Conservation (phyloP, 1,140 invertebrate genomes). For the Episyrphus balteatus region DNA sequence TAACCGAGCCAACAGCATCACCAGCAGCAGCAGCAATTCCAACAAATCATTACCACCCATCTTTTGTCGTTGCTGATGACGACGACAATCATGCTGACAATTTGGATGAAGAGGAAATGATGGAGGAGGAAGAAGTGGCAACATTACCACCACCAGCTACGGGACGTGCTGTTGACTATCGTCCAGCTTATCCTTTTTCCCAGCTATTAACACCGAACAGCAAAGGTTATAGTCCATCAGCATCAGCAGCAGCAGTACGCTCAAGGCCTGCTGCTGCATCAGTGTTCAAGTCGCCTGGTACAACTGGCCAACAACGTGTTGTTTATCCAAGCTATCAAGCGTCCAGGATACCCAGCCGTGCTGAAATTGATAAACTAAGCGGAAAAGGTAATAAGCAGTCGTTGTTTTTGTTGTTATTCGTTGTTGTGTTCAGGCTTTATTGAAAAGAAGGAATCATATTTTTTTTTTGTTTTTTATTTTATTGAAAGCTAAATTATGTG, state of each 20-base stretch:
- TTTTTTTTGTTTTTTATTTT: no score
- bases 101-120: not conserved
- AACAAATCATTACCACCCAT: not conserved
- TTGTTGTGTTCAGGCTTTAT: not conserved
- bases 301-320: no score
- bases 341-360: conserved; percentile 12
- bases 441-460: not conserved
- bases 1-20: conserved; percentile 1
- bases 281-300: no score
- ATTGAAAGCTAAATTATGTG: no score
- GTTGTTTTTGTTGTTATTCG: no score
- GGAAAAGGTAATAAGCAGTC: conserved; percentile 1
- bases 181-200: conserved; percentile 24
- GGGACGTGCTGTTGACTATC: conserved; percentile 31
- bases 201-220: conserved; percentile 25
- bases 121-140: conserved; percentile 4
- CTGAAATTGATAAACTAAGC: conserved; percentile 11
- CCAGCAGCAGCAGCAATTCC: not conserved
- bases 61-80: no score
- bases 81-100: not conserved
- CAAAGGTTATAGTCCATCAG: conserved; percentile 5
- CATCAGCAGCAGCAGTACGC: not conserved
- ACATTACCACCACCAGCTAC: conserved; percentile 17
- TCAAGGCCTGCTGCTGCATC: no score
- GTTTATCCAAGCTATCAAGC: no score